Base-by-base conservation (phyloP, 2,888 invertebrate species). In the Lamellibrachia columna region DNA sequence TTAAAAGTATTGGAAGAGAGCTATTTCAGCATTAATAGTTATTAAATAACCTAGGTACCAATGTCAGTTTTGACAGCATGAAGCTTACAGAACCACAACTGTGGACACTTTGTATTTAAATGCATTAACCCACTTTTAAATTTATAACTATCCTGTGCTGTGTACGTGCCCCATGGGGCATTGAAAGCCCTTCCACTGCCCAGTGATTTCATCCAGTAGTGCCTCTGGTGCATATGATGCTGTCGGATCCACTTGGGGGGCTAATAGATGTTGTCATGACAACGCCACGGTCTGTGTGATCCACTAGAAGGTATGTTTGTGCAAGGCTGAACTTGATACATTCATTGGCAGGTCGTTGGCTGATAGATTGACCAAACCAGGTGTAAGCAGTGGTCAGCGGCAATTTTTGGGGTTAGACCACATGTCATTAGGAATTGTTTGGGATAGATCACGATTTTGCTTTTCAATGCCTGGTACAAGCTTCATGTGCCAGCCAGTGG, bases 251-350 rank as follows among this genome's bases (percentile, higher is more conserved):
- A 75, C 75, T 11, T 11, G 75, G 75, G 75, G 75, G 75, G 75
- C 75, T 75, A 75, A 75, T 75, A 75, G 75, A n/a, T 75, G 75
- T 75, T 75, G 75, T 75, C 75, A 75, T 75, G 75, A 22, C 75
- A 75, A 75, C 75, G 75, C 75, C 75, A 15, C 15, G 40, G 75
- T 75, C 75, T 3, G 22, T 3, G 15, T n/a, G 75, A 75, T 75
- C 75, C 22, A 22, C 75, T 15, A n/a, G 22, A 75, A 75, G 75
- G 22, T 15, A 75, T 75, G 75, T 75, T 75, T 75, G n/a, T 22
- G 75, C 75, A 75, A 22, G 75, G 75, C 75, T 40, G 15, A 15
- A 75, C 75, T 55, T 15, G 75, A 22, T 22, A 15, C 22, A 75
- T 75, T 75, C 22, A 75, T 3, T 6, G 75, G 22, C 15, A 75